A percentile compares a stretch with the other conserved stretches of the same genome.
Conservation (phyloP, 2,797 vertebrate species). For the Oreortyx pictus region DNA sequence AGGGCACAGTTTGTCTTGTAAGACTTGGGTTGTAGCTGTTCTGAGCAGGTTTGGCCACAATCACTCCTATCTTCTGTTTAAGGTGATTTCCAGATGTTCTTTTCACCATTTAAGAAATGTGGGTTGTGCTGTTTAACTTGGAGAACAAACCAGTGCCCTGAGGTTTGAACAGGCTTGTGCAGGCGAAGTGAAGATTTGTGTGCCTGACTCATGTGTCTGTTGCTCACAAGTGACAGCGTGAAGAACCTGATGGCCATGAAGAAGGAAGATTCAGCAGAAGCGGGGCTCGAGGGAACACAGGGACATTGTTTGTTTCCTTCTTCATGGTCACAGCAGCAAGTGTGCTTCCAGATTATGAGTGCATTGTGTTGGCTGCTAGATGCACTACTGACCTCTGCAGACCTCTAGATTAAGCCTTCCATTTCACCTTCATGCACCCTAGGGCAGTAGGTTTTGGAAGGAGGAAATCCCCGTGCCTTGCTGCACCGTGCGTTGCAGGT, state of each 20-base stretch:
- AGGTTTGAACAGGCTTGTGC: not conserved
- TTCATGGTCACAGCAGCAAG: not conserved
- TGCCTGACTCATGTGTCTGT: not conserved
- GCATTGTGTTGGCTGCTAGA: not conserved
- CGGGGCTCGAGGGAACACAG: not conserved
- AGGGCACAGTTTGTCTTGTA: rapidly evolving
- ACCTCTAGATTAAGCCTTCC: not conserved
- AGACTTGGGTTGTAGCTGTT: not conserved
- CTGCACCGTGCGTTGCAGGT: rapidly evolving
- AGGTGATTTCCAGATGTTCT: not conserved
- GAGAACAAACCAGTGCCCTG: not conserved
- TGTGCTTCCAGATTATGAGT: not conserved
- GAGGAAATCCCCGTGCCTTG: not conserved
- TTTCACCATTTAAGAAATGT: not conserved
- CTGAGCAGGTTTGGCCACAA: not conserved
- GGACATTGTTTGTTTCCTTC: not conserved
- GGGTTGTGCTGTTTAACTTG: not conserved
- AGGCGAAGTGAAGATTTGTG: not conserved
- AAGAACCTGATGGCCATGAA: not conserved
- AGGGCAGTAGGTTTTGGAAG: not conserved
- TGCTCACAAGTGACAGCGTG: not conserved
- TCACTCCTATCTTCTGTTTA: not conserved
- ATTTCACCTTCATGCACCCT: not conserved
- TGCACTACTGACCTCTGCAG: not conserved
- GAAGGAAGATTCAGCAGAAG: not conserved